phyloP scores from a whole-genome alignment of 2,888 invertebrate species.

The Globia sparganii region DNA sequence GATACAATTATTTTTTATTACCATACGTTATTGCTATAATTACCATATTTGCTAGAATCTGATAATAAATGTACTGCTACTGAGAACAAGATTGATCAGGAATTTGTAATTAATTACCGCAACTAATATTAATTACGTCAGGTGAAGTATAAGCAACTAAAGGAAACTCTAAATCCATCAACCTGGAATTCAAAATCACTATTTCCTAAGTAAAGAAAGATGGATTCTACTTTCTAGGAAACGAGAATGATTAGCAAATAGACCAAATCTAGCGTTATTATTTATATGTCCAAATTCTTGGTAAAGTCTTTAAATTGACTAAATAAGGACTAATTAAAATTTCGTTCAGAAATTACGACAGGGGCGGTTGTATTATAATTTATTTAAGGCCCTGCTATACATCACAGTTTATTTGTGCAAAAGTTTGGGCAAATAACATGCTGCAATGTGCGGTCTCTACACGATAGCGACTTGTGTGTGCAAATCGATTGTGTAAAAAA shows the following conservation, averaged over 20 bases:
- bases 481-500: neutral
- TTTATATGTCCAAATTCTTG: slow-evolving; percentile 55
- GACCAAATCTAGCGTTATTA: slow-evolving; percentile 47
- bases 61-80: neutral
- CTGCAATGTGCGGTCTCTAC: neutral
- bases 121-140: slow-evolving; percentile 34
- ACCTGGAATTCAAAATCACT: slow-evolving; percentile 33
- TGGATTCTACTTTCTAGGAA: slow-evolving; percentile 34
- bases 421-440: neutral
- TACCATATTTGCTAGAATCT: slow-evolving; percentile 10
- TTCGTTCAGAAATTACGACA: slow-evolving; percentile 69
- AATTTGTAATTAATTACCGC: slow-evolving; percentile 11
- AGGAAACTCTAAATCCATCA: slow-evolving; percentile 56
- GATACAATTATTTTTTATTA: neutral
- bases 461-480: neutral
- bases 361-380: slow-evolving; percentile 48
- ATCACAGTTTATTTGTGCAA: neutral
- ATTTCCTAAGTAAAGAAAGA: slow-evolving; percentile 23
- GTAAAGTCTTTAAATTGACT: slow-evolving; percentile 47
- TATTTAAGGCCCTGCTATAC: slow-evolving; percentile 25
- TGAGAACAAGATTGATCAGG: slow-evolving; percentile 29
- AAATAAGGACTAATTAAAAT: slow-evolving; percentile 63
- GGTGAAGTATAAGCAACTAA: slow-evolving; percentile 32
- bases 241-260: slow-evolving; percentile 42
- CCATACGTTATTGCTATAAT: neutral